Evolutionary conservation across 2,888 invertebrate species (phyloP).

Genomic region (Girardia tigrina): DNA sequence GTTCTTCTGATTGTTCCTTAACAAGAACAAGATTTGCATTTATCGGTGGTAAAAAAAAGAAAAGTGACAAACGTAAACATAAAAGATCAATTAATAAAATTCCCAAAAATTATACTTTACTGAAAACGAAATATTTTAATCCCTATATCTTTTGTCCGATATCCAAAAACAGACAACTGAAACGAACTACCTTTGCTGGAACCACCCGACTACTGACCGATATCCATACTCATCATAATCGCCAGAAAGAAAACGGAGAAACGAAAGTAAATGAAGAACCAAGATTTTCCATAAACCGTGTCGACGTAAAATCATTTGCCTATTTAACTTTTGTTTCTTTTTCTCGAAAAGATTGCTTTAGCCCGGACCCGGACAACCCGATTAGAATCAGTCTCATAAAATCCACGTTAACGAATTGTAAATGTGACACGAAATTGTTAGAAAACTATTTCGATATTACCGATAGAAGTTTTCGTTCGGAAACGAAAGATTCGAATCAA

Average conservation of each 20-base stretch:
- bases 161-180: neutral
- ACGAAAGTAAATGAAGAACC: neutral
- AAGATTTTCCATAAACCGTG: neutral
- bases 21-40: neutral
- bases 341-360: neutral
- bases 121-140: neutral
- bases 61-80: neutral
- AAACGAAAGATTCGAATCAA: neutral
- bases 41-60: neutral
- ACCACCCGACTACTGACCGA: neutral
- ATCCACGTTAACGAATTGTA: neutral
- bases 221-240: neutral
- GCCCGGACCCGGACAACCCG: neutral
- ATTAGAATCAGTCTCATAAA: neutral
- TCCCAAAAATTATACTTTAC: neutral
- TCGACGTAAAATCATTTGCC: neutral
- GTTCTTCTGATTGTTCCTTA: neutral
- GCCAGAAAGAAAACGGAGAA: neutral
- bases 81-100: neutral
- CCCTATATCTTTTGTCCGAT: neutral
- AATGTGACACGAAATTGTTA: neutral
- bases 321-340: neutral
- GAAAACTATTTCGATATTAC: conserved; percentile 12
- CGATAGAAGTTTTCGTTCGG: neutral
- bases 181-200: neutral